Evolutionary conservation across 2,113 vertebrate genomes (phyloP).

Genomic region (Myrmecophaga tridactyla): DNA sequence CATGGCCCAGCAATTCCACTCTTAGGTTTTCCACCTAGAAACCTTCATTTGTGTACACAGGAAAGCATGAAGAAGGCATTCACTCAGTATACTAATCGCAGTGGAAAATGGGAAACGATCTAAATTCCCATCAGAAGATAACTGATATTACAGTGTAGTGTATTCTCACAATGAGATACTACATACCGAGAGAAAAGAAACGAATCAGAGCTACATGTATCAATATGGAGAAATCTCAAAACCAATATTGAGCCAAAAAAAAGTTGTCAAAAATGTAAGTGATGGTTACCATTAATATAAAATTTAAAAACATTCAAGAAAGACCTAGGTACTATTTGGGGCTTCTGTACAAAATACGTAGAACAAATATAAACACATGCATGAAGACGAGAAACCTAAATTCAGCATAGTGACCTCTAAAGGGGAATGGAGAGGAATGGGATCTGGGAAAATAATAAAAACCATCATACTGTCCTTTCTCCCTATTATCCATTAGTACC

Average conservation of each 20-base stretch:
- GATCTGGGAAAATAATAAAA: not conserved
- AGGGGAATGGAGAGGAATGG: not conserved
- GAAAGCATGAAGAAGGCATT: not conserved
- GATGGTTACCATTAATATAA: not conserved
- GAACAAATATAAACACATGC: not conserved
- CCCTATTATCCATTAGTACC: not conserved
- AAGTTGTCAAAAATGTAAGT: not conserved
- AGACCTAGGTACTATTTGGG: not conserved
- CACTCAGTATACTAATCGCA: not conserved
- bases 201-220: not conserved
- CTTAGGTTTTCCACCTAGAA: not conserved
- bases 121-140: not conserved
- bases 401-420: not conserved
- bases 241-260: slow-evolving; percentile 11
- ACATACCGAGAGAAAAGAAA: not conserved
- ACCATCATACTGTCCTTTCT: not conserved
- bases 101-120: not conserved
- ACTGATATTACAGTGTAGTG: not conserved
- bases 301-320: not conserved
- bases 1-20: not conserved
- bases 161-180: not conserved
- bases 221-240: not conserved
- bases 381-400: not conserved
- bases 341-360: not conserved
- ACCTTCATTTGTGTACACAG: not conserved